These are phyloP conservation scores for Rhabdomys dilectus DNA, from an alignment of 2,113 vertebrate genomes.

Conservation along the genomic window DNA sequence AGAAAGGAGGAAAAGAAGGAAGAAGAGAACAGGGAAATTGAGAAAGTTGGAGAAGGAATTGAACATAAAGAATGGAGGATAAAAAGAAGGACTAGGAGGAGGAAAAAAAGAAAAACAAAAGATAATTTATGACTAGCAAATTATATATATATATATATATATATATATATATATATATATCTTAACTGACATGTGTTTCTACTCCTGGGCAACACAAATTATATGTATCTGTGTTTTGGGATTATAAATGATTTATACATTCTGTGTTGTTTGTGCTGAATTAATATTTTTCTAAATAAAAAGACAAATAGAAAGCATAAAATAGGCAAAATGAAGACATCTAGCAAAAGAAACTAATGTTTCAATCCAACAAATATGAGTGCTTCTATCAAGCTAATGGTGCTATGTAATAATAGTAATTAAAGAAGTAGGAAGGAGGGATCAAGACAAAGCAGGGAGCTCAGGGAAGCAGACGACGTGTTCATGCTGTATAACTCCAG, in stretches of 20 bases:
- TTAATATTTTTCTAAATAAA: constrained; percentile 19
- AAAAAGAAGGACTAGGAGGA: not conserved
- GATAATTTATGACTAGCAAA: not conserved
- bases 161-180: no score
- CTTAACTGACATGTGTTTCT: not conserved
- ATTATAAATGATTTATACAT: not conserved
- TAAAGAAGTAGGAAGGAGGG: not conserved
- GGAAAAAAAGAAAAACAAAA: not conserved
- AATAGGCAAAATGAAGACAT: not conserved
- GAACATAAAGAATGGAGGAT: not conserved
- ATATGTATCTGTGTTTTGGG: not conserved
- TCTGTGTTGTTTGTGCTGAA: not conserved
- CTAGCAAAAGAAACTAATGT: not conserved
- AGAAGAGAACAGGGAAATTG: not conserved
- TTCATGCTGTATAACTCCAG: not conserved
- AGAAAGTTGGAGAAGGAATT: not conserved
- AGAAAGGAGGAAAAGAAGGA: not conserved
- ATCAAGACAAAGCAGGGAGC: not conserved
- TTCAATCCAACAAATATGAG: not conserved
- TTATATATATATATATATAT: no score
- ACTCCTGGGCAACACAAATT: not conserved
- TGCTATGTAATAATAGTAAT: not conserved
- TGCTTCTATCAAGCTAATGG: not conserved
- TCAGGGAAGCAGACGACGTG: not conserved
- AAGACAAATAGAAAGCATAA: constrained; percentile 29